Evolutionary conservation across 2,113 vertebrate genomes (phyloP), one percentile per base, ranked within the genome.

Genomic region (Ochotona princeps): DNA sequence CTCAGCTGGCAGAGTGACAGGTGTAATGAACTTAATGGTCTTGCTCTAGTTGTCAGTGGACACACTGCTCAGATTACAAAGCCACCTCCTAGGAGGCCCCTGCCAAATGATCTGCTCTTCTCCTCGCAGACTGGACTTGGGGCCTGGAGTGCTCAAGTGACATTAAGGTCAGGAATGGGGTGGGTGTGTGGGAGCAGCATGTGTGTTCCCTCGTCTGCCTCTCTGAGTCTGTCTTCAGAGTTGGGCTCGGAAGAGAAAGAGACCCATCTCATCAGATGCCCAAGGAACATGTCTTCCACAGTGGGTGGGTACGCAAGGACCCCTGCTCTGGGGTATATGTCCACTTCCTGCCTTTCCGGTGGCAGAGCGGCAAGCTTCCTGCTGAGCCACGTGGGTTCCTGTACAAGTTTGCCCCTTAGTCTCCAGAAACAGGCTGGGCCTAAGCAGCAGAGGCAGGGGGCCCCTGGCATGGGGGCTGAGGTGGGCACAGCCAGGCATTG

Each of bases 11-110:
- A 90, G 0, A 15, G 83, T 90, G 90, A 94, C 61, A 93, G 80
- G 93, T 92, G 69, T 95, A 89, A 83, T 82, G 96, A 94, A 83
- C 94, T 96, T 95, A 79, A 91, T 67, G 54, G 84, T 90, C 95
- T 93, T 66, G 73, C 87, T 89, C 78, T 85, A 70, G 94, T 90
- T 91, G 61, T 65, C 73, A 70, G 95, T 83, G 81, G 83, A 87
- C 57, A 14, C 72, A 32, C 74, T 72, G 93, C 93, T 95, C 83
- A 0, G 0, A 0, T 94, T 96, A 96, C 95, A 78, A 83, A 96
- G 93, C 65, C 15, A 82, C 83, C 49, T 8, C 57, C 51, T 76
- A 21, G 23, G 61, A 87, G 44, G 57, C 89, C 87, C 63, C 4
- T 79, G 96, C 94, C 93, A 61, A 87, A 88, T 57, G 86, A 83